Evolutionary conservation across 92 coral and sea anemone genomes (phyloP), one percentile per base, ranked within the genome.

Genomic region (Isaurus tuberculatus): DNA sequence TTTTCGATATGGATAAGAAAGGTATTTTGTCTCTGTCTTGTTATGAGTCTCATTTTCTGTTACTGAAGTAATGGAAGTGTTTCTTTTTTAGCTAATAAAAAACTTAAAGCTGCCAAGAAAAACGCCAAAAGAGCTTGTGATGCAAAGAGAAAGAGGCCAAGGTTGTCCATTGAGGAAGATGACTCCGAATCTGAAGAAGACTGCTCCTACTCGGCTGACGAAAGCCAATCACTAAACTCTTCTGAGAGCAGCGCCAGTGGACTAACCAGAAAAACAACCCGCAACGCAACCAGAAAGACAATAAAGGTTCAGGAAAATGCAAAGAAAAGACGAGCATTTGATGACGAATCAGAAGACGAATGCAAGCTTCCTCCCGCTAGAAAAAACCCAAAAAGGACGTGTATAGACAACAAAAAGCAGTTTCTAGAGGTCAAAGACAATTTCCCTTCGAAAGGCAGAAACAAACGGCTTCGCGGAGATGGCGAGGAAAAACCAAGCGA

Each of bases 261-360:
- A 19, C 49, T 23, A 55, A 34, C n/a, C 42, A 61, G 53, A 72
- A 79, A 44, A 68, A 70, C 27, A 22, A 7, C 34, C 58, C 73
- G 19, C 68, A 84, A 66, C 75, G 64, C 26, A 28, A 29, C 29
- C 17, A 61, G 26, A 80, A 14, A 68, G 4, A 51, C 16, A 51
- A 5, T 5, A 19, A 19, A 19, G 58, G 58, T 16, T 51, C 7
- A 20, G 37, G 65, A 36, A 23, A 51, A 61, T 37, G 65, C 37
- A 27, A 43, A 31, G 42, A 22, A 83, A 83, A 42, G 82, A 80
- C 73, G 89, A 63, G 28, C 86, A 75, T 53, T 70, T 80, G 30
- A 48, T 2, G 87, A 89, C 43, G 83, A 65, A 40, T 84, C 79
- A 19, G 81, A 86, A 9, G 83, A 65, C 6, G 86, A 80, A 15